Conservation (phyloP, 2,888 invertebrate genomes). For the Trichogramma dendrolimi region DNA sequence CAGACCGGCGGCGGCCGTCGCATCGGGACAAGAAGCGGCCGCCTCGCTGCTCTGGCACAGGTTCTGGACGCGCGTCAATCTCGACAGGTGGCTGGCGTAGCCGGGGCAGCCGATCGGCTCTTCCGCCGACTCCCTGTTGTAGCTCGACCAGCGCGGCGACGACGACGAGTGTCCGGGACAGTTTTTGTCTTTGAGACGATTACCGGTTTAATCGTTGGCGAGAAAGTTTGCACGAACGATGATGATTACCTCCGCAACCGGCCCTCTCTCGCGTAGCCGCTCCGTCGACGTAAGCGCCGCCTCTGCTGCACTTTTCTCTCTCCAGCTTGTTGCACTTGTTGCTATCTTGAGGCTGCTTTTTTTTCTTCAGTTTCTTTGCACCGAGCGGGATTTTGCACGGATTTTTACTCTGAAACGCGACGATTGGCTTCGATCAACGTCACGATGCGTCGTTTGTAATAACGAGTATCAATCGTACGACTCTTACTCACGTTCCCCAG, state of each 20-base stretch:
- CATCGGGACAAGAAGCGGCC: too few species aligned
- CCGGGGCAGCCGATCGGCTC: slow-evolving; percentile 3
- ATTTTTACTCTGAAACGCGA: neutral
- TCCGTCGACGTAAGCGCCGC: neutral
- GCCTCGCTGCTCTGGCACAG: neutral
- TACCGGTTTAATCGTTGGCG: too few species aligned
- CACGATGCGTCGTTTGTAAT: too few species aligned
- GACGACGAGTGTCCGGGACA: slow-evolving; percentile 1
- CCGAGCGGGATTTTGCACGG: neutral
- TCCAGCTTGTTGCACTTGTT: slow-evolving; percentile 13
- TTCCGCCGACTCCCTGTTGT: neutral
- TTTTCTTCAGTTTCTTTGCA: neutral
- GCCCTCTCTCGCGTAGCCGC: too few species aligned
- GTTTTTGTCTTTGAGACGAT: too few species aligned
- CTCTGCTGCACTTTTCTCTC: neutral
- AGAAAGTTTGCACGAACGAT: too few species aligned
- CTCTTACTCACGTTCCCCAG: neutral
- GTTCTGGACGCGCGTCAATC: slow-evolving; percentile 12
- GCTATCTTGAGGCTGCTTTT: neutral
- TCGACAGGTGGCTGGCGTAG: slow-evolving; percentile 8
- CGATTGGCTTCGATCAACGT: too few species aligned
- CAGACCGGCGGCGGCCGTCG: too few species aligned
- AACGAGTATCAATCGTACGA: neutral
- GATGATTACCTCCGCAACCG: too few species aligned
- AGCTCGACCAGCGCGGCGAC: slow-evolving; percentile 9